Percentiles rank a stretch among this genome's conserved stretches.
Evolutionary conservation across 2,797 vertebrate genomes (phyloP).

Genomic region (Acrossocheilus wenchowensis): DNA sequence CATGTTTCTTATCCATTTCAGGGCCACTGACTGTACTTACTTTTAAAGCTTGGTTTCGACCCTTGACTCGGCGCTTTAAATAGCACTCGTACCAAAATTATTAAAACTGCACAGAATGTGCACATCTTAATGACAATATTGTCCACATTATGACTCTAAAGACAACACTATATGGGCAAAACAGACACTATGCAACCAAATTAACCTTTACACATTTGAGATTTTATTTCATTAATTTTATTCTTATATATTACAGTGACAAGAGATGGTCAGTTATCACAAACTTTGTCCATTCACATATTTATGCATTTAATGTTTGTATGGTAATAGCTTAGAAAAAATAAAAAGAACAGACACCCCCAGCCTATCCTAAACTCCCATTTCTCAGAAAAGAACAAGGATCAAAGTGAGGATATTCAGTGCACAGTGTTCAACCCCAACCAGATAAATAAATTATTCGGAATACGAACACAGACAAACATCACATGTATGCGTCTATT

Average conservation of each 20-base stretch:
- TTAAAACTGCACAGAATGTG: background rate
- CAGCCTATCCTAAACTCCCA: constrained; percentile 68
- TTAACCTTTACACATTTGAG: constrained; percentile 67
- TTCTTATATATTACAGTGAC: constrained; percentile 79
- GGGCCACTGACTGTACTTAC: background rate
- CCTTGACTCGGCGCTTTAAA: background rate
- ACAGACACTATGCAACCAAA: constrained; percentile 30
- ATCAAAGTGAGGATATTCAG: constrained; percentile 75
- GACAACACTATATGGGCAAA: background rate
- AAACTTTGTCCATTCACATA: constrained; percentile 77
- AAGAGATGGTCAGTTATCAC: constrained; percentile 74
- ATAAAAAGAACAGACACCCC: constrained; percentile 66
- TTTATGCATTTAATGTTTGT: constrained; percentile 79
- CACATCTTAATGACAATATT: background rate
- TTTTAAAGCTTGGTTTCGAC: background rate
- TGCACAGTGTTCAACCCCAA: constrained; percentile 81
- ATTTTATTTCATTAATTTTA: constrained; percentile 67
- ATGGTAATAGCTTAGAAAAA: constrained; percentile 72
- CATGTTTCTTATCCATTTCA: background rate
- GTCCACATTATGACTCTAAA: background rate
- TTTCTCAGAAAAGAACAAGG: constrained; percentile 66
- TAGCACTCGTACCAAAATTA: background rate
- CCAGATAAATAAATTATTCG: constrained; percentile 66
- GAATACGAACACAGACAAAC: constrained; percentile 62
- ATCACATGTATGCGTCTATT: constrained; percentile 71